Conservation (phyloP, 2,113 vertebrate genomes). For the Galemys pyrenaicus region DNA sequence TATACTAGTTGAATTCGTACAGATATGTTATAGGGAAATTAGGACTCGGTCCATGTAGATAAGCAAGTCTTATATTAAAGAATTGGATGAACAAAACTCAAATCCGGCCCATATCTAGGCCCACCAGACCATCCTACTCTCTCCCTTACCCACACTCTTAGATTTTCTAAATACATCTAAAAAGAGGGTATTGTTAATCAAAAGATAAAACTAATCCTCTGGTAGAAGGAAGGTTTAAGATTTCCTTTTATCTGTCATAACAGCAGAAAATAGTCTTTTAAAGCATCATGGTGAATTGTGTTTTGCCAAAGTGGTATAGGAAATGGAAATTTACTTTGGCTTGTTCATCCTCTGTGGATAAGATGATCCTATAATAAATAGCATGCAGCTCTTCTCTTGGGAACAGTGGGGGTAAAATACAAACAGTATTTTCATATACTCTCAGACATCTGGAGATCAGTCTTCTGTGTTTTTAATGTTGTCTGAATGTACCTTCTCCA, state of each 20-base stretch:
- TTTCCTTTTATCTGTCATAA: constrained; percentile 63
- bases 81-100: background rate
- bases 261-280: constrained; percentile 20
- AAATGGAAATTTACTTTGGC: constrained; percentile 59
- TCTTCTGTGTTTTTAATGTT: constrained; percentile 47
- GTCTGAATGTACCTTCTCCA: constrained; percentile 28
- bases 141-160: background rate
- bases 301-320: constrained; percentile 36
- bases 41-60: background rate
- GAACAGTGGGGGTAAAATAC: constrained; percentile 11
- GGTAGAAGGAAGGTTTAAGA: constrained; percentile 30
- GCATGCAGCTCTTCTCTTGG: constrained; percentile 22
- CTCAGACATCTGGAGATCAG: constrained; percentile 22
- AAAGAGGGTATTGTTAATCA: constrained; percentile 51
- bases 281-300: constrained; percentile 34
- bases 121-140: background rate
- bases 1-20: constrained; percentile 15
- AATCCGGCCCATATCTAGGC: background rate
- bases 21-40: background rate
- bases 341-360: constrained; percentile 50
- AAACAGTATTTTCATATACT: constrained; percentile 48
- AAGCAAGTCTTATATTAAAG: constrained; percentile 11
- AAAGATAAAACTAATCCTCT: constrained; percentile 35
- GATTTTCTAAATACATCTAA: constrained; percentile 50
- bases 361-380: constrained; percentile 56